Percentiles rank a stretch among this genome's conserved stretches.
phyloP scores from a whole-genome alignment of 2,113 vertebrate genomes.

The Plecotus auritus region DNA sequence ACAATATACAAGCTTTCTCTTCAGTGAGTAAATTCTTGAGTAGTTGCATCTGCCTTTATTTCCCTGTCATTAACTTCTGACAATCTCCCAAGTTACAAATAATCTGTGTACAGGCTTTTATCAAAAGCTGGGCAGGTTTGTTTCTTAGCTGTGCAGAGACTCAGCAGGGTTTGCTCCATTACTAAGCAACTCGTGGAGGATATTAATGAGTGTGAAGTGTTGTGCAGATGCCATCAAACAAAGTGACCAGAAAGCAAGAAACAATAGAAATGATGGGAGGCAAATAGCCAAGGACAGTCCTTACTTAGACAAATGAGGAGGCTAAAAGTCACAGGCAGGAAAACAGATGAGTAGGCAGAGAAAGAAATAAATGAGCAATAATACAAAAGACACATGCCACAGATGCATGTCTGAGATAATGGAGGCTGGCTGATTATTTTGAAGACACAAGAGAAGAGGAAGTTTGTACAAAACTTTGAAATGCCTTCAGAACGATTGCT shows the following conservation, averaged over 20 bases:
- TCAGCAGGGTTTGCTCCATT: slow-evolving; percentile 28
- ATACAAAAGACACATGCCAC: slow-evolving; percentile 43
- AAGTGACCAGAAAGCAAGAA: slow-evolving; percentile 68
- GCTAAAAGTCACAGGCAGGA: slow-evolving; percentile 69
- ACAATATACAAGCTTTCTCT: not conserved
- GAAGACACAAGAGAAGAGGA: slow-evolving; percentile 32
- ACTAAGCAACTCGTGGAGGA: slow-evolving; percentile 27
- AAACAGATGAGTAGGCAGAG: slow-evolving; percentile 73
- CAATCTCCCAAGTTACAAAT: slow-evolving; percentile 59
- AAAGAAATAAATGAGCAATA: slow-evolving; percentile 73
- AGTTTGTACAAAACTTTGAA: slow-evolving; percentile 43
- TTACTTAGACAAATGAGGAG: slow-evolving; percentile 75
- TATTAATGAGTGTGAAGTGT: slow-evolving; percentile 64
- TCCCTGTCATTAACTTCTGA: slow-evolving; percentile 66
- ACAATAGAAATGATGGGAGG: slow-evolving; percentile 34
- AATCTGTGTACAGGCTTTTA: slow-evolving; percentile 51
- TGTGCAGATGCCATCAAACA: slow-evolving; percentile 49
- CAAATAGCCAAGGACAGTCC: slow-evolving; percentile 67
- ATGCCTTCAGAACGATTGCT: slow-evolving; percentile 23
- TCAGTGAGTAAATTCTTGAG: slow-evolving; percentile 14
- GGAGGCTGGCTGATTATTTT: slow-evolving; percentile 43
- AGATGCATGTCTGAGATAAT: slow-evolving; percentile 60
- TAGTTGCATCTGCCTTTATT: slow-evolving; percentile 45
- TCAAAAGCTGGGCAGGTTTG: slow-evolving; percentile 52
- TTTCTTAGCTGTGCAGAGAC: slow-evolving; percentile 47